Conservation (phyloP, 30 jellyfish, hydroid and myxozoan genomes). For the Chrysaora quinquecirrha region DNA sequence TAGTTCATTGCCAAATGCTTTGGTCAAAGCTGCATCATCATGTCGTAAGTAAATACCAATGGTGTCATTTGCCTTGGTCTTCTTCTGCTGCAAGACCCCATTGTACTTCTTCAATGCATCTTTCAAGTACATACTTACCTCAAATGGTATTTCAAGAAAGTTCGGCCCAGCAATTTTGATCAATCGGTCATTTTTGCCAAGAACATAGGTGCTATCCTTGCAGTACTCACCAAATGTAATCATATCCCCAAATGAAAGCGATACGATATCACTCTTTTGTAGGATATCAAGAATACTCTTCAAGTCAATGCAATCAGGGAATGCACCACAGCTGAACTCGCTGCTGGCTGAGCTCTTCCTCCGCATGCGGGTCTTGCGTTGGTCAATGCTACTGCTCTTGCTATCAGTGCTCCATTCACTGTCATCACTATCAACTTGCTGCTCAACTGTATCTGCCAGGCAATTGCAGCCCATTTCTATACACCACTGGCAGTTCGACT, state of each 20-base stretch:
- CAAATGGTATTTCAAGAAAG: slow-evolving; percentile 28
- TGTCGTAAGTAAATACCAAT: slow-evolving; percentile 24
- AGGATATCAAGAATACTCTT: slow-evolving; percentile 12
- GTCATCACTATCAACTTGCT: slow-evolving; percentile 47
- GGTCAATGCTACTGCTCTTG: slow-evolving; percentile 30
- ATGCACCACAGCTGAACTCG: slow-evolving; percentile 29
- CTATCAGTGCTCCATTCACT: slow-evolving; percentile 44
- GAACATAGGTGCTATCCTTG: slow-evolving; percentile 31
- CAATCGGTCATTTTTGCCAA: slow-evolving; percentile 19
- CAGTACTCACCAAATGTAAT: slow-evolving; percentile 57
- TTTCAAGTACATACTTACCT: slow-evolving; percentile 19
- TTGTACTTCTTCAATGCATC: slow-evolving; percentile 35
- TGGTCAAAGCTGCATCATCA: slow-evolving; percentile 25
- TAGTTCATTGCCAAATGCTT: slow-evolving; percentile 16
- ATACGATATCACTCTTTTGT: too few species aligned
- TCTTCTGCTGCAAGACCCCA: neutral
- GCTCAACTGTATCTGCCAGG: neutral
- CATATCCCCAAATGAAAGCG: slow-evolving; percentile 33
- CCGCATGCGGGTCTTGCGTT: slow-evolving; percentile 1
- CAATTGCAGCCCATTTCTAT: slow-evolving; percentile 46
- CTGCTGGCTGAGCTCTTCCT: neutral
- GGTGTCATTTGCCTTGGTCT: slow-evolving; percentile 19
- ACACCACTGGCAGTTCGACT: slow-evolving; percentile 57
- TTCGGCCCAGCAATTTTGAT: slow-evolving; percentile 24
- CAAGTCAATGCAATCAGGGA: slow-evolving; percentile 29